These are phyloP conservation scores for Stramonita haemastoma DNA, from an alignment of 2,888 invertebrate genomes.

Conservation along the genomic window DNA sequence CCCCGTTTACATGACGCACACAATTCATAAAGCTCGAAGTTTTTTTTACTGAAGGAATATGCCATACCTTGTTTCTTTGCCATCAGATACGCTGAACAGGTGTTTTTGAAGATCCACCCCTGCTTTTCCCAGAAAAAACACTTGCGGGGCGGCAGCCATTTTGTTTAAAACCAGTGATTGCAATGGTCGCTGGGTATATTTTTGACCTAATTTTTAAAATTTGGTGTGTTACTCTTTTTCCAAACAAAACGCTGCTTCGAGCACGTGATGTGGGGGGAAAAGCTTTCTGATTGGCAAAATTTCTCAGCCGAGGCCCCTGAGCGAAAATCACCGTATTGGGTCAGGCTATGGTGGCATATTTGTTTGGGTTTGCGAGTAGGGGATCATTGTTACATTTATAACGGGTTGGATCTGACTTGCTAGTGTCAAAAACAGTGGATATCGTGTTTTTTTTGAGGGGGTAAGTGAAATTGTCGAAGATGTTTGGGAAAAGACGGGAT, in stretches of 20 bases:
- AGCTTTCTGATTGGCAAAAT: slow-evolving; percentile 62
- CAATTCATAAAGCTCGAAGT: too few species aligned
- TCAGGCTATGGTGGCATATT: slow-evolving; percentile 23
- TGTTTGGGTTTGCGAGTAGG: not conserved
- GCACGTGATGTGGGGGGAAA: slow-evolving; percentile 45
- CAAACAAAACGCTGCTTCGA: slow-evolving; percentile 42
- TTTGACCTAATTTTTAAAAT: slow-evolving; percentile 13
- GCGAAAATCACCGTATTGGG: slow-evolving; percentile 36
- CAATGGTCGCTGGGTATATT: slow-evolving; percentile 30
- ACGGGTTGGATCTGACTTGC: not conserved
- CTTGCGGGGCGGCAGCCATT: slow-evolving; percentile 67
- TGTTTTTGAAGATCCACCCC: slow-evolving; percentile 66
- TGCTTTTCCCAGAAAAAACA: slow-evolving; percentile 69
- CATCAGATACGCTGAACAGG: slow-evolving; percentile 67
- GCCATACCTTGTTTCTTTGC: slow-evolving; percentile 69
- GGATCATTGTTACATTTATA: not conserved
- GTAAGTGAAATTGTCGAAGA: not conserved
- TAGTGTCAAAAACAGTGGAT: slow-evolving; percentile 16
- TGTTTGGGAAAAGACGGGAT: not conserved
- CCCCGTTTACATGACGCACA: too few species aligned
- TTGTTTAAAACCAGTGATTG: slow-evolving; percentile 57
- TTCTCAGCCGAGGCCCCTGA: slow-evolving; percentile 57
- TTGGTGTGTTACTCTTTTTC: slow-evolving; percentile 27
- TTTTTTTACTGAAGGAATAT: too few species aligned
- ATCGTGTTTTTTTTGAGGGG: not conserved